Percentiles rank a stretch among this genome's conserved stretches.
Evolutionary conservation across 2,113 vertebrate species (phyloP).

Genomic region (Poeciliopsis turrubarensis): DNA sequence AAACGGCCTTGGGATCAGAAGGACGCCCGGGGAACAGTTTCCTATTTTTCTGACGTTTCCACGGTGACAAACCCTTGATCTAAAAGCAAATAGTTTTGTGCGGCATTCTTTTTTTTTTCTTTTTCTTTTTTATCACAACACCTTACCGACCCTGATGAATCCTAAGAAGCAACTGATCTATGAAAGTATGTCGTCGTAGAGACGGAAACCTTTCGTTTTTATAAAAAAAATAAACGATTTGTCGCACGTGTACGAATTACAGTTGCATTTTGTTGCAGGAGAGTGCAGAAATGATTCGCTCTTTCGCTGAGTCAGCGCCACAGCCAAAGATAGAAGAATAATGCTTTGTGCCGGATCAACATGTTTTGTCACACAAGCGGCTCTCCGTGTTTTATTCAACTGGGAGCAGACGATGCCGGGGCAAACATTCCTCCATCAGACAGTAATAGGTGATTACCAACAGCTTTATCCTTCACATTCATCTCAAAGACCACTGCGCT

Average conservation of each 20-base stretch:
- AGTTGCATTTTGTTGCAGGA: constrained; percentile 30
- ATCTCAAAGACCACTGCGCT: constrained; percentile 36
- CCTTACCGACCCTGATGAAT: too few relatives aligned
- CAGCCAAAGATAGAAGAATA: not conserved
- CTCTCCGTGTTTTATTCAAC: constrained; percentile 41
- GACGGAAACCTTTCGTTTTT: not conserved
- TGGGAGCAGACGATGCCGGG: constrained; percentile 37
- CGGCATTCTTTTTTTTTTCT: not conserved
- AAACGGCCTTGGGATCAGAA: not conserved
- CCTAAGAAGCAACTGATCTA: too few relatives aligned
- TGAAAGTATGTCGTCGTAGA: too few relatives aligned
- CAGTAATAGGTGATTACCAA: constrained; percentile 30
- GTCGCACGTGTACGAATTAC: not conserved
- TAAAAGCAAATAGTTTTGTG: not conserved
- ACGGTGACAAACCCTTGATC: too few relatives aligned
- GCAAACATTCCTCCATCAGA: constrained; percentile 29
- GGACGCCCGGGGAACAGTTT: not conserved
- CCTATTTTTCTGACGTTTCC: too few relatives aligned
- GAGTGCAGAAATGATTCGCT: not conserved
- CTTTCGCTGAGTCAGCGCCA: not conserved
- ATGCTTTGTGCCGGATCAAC: not conserved
- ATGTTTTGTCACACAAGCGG: not conserved
- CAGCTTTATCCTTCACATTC: constrained; percentile 40
- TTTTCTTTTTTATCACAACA: too few relatives aligned
- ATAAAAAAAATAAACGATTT: too few relatives aligned